Base-by-base conservation (phyloP, 2,888 invertebrate species). In the Drosophila stalkeri region DNA sequence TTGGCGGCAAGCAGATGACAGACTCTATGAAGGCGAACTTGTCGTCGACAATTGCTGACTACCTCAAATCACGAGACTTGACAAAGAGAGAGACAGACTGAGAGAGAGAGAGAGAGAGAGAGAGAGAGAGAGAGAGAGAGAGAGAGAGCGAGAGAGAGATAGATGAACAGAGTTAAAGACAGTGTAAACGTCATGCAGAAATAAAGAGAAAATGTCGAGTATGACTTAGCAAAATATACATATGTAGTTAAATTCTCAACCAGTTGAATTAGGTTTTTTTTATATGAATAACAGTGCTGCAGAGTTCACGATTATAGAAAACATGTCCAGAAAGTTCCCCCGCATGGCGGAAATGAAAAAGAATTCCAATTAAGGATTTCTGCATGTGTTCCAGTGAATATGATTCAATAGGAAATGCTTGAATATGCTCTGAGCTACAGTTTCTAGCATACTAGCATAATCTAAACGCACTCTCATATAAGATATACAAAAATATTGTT, bases 31-130 rank as follows among this genome's bases (percentile, higher is more conserved):
- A 59, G 47, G 64, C 54, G 41, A 43, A 60, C 57, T 41, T 67
- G 60, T 69, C 47, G 67, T 49, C 63, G 61, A 5, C 39, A 39
- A 55, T 63, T 59, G 67, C 75, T 80, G 80, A 82, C 77, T 82
- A 71, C 69, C 54, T 72, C 61, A 56, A 77, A 80, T 82, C 82
- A 82, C 82, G 82, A 81, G 85, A 82, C 84, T 80, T 83, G 60
- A 41, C 18, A 37, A 27, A 7, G 41, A 11, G 33, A 39, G 35
- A 57, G 14, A 55, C 35, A 43, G 20, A 35, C 7, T 5, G 16
- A 1, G 18, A 31, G 27, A 16, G 23, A 2, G 33, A 14, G 37
- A 6, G 37, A 5, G 20, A 20, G 14, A 0, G 7, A 35, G 46
- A 6, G n/a, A 7, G 41, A 11, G 33, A 39, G 35, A 57, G 14